These are phyloP conservation scores for Argopecten irradians DNA, from an alignment of 1,140 invertebrate genomes.

Conservation along the genomic window DNA sequence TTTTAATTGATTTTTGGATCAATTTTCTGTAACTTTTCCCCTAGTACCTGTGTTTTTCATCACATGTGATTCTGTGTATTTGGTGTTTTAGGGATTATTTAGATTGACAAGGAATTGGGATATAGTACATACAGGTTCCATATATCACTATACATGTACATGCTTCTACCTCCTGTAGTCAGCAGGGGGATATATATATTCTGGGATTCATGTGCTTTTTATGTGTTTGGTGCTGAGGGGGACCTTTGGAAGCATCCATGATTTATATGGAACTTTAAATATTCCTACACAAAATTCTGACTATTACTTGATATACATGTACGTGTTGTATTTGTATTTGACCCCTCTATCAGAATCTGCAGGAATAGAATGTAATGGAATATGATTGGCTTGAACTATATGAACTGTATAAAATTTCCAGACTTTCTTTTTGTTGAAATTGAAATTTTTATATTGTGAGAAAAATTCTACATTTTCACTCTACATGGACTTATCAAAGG, in stretches of 20 bases:
- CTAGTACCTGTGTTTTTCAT: neutral
- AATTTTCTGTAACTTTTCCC: neutral
- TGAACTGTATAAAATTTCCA: too few species aligned
- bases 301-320: too few species aligned
- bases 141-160: neutral
- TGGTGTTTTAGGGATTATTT: neutral
- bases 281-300: too few species aligned
- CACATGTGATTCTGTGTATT: neutral
- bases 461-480: too few species aligned
- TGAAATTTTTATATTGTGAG: too few species aligned
- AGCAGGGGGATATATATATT: neutral
- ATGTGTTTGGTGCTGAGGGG: neutral
- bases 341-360: too few species aligned
- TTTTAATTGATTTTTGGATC: neutral
- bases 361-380: too few species aligned
- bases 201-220: conserved; percentile 2
- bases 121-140: neutral
- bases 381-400: too few species aligned
- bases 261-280: too few species aligned
- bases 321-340: too few species aligned
- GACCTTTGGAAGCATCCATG: conserved; percentile 19
- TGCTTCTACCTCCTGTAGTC: neutral
- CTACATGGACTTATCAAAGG: too few species aligned
- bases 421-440: too few species aligned
- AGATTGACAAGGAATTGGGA: neutral